A percentile compares a stretch with the other conserved stretches of the same genome.
Conservation (phyloP, 2,113 vertebrate genomes). For the Nothoprocta pentlandii region DNA sequence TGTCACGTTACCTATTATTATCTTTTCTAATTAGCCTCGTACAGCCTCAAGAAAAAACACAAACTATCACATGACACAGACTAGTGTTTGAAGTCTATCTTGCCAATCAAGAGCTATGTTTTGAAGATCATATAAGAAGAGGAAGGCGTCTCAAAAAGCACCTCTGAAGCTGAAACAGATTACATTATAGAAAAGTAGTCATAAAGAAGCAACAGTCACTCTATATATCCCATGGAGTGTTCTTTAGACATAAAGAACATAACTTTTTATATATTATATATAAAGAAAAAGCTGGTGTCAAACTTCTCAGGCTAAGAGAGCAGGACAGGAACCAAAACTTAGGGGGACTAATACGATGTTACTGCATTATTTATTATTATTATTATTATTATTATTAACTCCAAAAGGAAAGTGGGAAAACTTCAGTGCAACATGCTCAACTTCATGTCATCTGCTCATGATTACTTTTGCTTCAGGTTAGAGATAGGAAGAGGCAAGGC, state of each 20-base stretch:
- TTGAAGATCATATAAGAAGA: background rate
- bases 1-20: background rate
- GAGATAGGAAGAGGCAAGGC: background rate
- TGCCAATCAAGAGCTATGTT: background rate
- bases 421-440: background rate
- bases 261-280: too few species aligned
- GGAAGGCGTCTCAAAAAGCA: background rate
- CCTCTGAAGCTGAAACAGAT: background rate
- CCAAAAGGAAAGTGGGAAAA: background rate
- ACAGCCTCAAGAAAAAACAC: background rate
- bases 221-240: fast-evolving
- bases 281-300: background rate
- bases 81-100: background rate
- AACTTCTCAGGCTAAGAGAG: background rate
- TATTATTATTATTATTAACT: background rate
- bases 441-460: background rate
- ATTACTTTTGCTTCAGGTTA: background rate
- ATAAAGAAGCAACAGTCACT: background rate
- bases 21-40: background rate
- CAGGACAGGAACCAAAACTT: background rate
- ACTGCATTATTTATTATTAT: background rate
- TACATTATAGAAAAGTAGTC: background rate
- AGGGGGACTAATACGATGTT: background rate
- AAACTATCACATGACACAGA: background rate
- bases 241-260: too few species aligned